Conservation (phyloP, 2,888 invertebrate species). For the Thelaira solivaga region DNA sequence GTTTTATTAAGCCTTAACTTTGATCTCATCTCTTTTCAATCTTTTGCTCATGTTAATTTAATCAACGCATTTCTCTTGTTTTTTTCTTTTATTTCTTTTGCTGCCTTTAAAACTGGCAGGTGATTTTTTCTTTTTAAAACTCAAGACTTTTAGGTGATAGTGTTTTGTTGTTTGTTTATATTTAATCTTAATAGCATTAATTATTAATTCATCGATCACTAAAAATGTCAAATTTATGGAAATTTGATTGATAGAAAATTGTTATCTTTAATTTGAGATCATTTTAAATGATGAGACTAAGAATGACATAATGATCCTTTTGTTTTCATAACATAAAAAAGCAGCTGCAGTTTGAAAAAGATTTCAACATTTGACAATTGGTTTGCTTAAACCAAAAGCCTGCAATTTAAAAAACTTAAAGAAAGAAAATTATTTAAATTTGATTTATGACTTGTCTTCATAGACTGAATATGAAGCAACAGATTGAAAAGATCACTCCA, state of each 20-base stretch:
- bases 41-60: constrained; percentile 38
- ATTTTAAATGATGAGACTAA: too few species aligned
- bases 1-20: neutral
- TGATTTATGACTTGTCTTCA: too few species aligned
- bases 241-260: constrained; percentile 54
- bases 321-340: too few species aligned
- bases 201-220: constrained; percentile 51
- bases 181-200: constrained; percentile 33
- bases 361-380: too few species aligned
- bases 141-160: constrained; percentile 14
- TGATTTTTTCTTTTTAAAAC: constrained; percentile 51
- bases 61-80: constrained; percentile 36
- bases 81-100: neutral
- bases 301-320: too few species aligned
- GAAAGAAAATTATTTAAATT: too few species aligned
- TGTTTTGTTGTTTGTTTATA: constrained; percentile 35
- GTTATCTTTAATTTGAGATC: constrained; percentile 18
- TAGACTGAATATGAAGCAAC: too few species aligned
- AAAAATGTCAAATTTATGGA: constrained; percentile 36
- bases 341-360: too few species aligned
- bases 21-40: neutral
- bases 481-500: too few species aligned
- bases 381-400: too few species aligned
- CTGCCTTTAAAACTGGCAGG: constrained; percentile 37
- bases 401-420: too few species aligned